Evolutionary conservation across 2,888 invertebrate species (phyloP).

Genomic region (Andrena flavipes): DNA sequence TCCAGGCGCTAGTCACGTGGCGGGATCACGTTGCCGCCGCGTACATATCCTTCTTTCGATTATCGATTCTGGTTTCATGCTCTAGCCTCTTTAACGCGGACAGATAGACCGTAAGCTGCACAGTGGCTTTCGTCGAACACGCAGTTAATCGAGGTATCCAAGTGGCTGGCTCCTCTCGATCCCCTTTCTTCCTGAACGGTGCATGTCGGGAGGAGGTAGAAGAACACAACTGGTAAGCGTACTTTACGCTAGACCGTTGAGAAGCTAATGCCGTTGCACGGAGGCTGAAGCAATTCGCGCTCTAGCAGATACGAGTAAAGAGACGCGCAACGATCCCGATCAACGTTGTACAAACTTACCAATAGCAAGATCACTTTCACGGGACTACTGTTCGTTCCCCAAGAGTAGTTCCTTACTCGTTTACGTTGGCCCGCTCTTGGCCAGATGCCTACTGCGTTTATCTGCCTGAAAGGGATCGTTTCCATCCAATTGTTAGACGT

Average conservation of each 20-base stretch:
- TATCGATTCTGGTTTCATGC: constrained; percentile 54
- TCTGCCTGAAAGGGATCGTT: neutral
- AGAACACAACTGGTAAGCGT: neutral
- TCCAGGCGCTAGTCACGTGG: constrained; percentile 58
- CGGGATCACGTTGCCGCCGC: constrained; percentile 62
- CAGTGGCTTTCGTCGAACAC: neutral
- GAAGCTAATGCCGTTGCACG: neutral
- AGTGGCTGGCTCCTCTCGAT: too few species aligned
- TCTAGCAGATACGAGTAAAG: neutral
- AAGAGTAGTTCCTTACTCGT: too few species aligned
- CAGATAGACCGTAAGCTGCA: neutral
- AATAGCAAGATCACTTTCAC: too few species aligned
- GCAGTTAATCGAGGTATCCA: too few species aligned
- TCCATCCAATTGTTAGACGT: constrained; percentile 14
- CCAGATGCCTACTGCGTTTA: neutral
- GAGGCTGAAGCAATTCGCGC: neutral
- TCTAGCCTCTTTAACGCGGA: constrained; percentile 3
- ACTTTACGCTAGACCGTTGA: neutral
- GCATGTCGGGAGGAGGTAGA: neutral
- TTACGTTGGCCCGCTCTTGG: constrained; percentile 1
- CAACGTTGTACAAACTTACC: neutral
- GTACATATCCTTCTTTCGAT: constrained; percentile 53
- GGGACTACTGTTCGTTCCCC: too few species aligned
- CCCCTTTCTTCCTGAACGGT: too few species aligned
- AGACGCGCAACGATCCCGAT: neutral